Evolutionary conservation across 1,140 invertebrate genomes (phyloP), one percentile per base, ranked within the genome.

Genomic region (Stegodyphus dumicola): DNA sequence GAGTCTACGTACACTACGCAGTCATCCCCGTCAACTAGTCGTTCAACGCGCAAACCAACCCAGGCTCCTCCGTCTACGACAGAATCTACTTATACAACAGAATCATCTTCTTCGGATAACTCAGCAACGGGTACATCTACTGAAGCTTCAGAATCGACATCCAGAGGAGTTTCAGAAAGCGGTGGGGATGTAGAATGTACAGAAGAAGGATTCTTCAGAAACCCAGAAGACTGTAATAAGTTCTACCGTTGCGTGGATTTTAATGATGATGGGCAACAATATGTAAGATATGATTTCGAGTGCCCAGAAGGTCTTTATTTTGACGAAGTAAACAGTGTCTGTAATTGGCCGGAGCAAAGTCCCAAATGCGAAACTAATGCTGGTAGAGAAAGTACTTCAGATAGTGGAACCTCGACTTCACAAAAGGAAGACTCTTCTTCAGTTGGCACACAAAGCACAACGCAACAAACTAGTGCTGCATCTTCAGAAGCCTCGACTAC

Each of bases 241-340:
- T 88, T 88, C 70, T 77, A 83, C 52, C 75, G 87, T 13, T 88
- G 87, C 69, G 85, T 86, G 4, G 67, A 77, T 76, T 77, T 75
- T 54, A 53, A 74, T 10, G 76, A 64, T 33, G 70, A 79, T 49
- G 85, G 85, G 48, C 18, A 86, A 77, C 9, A 76, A 33, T 86
- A 76, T 77, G 70, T 65, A 9, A 17, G 10, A 49, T 86, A 86
- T 54, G 77, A 86, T 65, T 86, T 86, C 88, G 94, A 95, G 88
- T 96, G 95, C 90, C 86, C 79, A 33, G 60, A 76, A 17, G 90
- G 90, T 9, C 90, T 91, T 0, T 88, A 89, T 15, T 91, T 90
- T 79, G 91, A 91, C 78, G 89, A 91, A 66, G 60, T 80, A 48
- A 65, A 90, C 6, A 86, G 80, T 56, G 80, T 81, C 15, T 89